These are phyloP conservation scores for Chiloscyllium punctatum DNA, from an alignment of 2,797 vertebrate species.

Conservation along the genomic window DNA sequence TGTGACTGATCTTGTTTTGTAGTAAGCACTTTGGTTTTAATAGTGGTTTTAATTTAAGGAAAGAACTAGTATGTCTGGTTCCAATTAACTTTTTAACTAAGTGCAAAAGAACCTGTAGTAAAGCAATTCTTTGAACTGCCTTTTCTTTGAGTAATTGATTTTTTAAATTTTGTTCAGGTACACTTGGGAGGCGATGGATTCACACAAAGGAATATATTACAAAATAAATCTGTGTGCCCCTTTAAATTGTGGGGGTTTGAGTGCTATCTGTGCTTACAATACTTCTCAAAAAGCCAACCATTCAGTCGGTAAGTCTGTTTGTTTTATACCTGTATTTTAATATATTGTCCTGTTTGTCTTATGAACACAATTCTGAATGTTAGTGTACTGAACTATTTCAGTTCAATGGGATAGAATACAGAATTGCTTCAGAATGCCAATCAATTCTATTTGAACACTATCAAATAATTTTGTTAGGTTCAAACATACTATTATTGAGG, in stretches of 20 bases:
- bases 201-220: constrained; percentile 66
- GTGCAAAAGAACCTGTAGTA: not conserved
- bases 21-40: not conserved
- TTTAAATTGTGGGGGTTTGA: constrained; percentile 56
- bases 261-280: constrained; percentile 66
- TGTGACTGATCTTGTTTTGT: not conserved
- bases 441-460: not conserved
- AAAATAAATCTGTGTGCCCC: constrained; percentile 71
- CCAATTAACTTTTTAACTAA: not conserved
- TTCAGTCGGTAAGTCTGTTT: constrained; percentile 75
- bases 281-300: not conserved
- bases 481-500: not conserved
- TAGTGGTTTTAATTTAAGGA: not conserved
- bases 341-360: not conserved
- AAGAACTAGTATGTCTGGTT: not conserved
- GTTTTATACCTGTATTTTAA: not conserved
- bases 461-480: not conserved
- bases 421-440: not conserved
- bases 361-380: not conserved
- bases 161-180: constrained; percentile 62
- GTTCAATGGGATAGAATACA: not conserved
- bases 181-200: constrained; percentile 83
- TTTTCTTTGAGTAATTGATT: not conserved
- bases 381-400: not conserved
- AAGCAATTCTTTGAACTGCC: not conserved